Percentiles rank a stretch among this genome's conserved stretches.
Conservation (phyloP, 1,140 invertebrate genomes). For the Parasteatoda tepidariorum region DNA sequence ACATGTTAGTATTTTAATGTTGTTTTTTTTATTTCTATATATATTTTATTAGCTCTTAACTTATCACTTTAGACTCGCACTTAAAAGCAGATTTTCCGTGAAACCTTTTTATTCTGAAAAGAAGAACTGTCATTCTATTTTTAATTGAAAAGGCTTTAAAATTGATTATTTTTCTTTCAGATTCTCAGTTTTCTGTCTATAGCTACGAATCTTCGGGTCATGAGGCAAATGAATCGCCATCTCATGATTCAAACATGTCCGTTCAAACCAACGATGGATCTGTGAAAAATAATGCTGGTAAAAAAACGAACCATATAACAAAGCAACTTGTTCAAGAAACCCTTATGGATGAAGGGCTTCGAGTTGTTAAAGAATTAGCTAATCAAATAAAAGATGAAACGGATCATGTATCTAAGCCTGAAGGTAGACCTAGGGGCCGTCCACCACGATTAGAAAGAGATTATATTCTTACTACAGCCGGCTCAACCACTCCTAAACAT, state of each 20-base stretch:
- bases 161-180: slow-evolving; percentile 65
- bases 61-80: too few species aligned
- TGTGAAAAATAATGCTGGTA: slow-evolving; percentile 16
- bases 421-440: slow-evolving; percentile 54
- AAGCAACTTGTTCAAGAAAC: slow-evolving; percentile 68
- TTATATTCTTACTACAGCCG: slow-evolving; percentile 57
- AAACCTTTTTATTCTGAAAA: too few species aligned
- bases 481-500: slow-evolving; percentile 49
- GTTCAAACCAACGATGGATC: slow-evolving; percentile 38
- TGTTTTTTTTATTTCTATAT: too few species aligned
- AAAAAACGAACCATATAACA: slow-evolving; percentile 65
- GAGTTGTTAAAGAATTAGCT: slow-evolving; percentile 67
- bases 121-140: too few species aligned
- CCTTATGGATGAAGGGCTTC: slow-evolving; percentile 67
- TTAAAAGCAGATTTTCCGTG: too few species aligned
- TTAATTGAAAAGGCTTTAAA: too few species aligned
- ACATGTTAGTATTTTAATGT: too few species aligned
- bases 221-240: slow-evolving; percentile 64
- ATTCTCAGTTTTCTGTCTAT: slow-evolving; percentile 77
- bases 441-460: slow-evolving; percentile 59
- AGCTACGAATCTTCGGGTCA: slow-evolving; percentile 79
- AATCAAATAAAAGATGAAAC: slow-evolving; percentile 59
- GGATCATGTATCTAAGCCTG: slow-evolving; percentile 45
- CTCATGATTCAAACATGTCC: slow-evolving; percentile 59
- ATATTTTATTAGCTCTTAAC: too few species aligned